A percentile compares a stretch with the other conserved stretches of the same genome.
phyloP scores from a whole-genome alignment of 2,888 invertebrate species.

The Deroplatys truncata region DNA sequence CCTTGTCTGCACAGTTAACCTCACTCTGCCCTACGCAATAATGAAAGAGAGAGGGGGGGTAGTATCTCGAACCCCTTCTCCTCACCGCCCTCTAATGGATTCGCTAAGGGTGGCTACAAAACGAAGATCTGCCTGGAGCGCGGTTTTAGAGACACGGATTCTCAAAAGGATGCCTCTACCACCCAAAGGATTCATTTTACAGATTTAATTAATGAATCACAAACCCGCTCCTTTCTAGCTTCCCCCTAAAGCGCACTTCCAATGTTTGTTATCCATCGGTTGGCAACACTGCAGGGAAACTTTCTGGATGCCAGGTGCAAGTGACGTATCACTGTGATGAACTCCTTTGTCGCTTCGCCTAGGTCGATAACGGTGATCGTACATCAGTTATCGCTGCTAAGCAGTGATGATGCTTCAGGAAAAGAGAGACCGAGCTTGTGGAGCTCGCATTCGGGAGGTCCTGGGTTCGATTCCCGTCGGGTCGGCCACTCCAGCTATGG shows the following conservation, averaged over 20 bases:
- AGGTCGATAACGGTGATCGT: no score
- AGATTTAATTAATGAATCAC: constrained; percentile 16
- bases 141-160: neutral
- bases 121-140: neutral
- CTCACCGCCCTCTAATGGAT: neutral
- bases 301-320: no score
- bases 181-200: constrained; percentile 13
- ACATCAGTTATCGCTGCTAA: no score
- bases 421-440: no score
- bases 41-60: neutral
- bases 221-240: neutral
- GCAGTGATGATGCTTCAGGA: no score
- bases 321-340: no score
- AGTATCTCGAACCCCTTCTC: neutral
- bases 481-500: no score
- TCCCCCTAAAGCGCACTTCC: neutral
- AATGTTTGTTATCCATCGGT: neutral
- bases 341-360: no score
- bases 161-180: neutral
- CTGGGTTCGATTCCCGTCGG: no score
- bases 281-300: neutral
- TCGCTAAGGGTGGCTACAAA: neutral
- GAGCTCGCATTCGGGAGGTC: no score
- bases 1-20: neutral
- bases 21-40: neutral